Base-by-base conservation (phyloP, 2,797 vertebrate genomes). In the Iguana delicatissima region DNA sequence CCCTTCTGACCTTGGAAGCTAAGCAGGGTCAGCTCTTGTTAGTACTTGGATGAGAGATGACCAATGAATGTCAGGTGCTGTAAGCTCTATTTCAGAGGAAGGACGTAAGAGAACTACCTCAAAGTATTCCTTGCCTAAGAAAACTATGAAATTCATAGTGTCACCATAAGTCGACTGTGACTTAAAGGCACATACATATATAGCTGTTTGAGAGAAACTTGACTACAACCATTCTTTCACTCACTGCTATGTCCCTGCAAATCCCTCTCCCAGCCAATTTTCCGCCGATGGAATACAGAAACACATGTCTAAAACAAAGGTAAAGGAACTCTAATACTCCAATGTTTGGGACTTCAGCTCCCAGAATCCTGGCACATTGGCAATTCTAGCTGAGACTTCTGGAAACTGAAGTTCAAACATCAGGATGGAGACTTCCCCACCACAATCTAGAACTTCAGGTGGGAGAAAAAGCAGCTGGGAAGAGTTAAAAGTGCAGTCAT, bases 401-500 rank as follows among this genome's bases (percentile, higher is more conserved):
- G 6, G 26, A 29, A 80, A 14, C 13, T 80, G 79, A 42, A 46
- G 42, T 46, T 46, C 22, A 77, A 77, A 76, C 16, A 42, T 29
- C 26, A 9, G 18, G 32, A n/a, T n/a, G 7, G 82, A 84, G 32
- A 42, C 42, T 57, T 67, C 59, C 59, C 82, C 35, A 55, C 69
- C 22, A 10, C 26, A 72, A 42, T 55, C 50, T 22, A 93, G 93
- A 91, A 80, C 42, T 0, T 18, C 18, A 89, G 52, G 7, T 29
- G 24, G 22, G 32, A 46, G 26, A 7, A 42, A 42, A 10, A 55
- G 55, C 5, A 14, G 52, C 18, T 46, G 74, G 42, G 24, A 20
- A n/a, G 22, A 62, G 12, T 84, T 76, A 89, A 81, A 77, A 64
- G 73, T 62, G 50, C 4, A 13, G 18, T 57, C 46, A 3, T 2